phyloP scores from a whole-genome alignment of 2,113 vertebrate genomes.

The Callipepla squamata region DNA sequence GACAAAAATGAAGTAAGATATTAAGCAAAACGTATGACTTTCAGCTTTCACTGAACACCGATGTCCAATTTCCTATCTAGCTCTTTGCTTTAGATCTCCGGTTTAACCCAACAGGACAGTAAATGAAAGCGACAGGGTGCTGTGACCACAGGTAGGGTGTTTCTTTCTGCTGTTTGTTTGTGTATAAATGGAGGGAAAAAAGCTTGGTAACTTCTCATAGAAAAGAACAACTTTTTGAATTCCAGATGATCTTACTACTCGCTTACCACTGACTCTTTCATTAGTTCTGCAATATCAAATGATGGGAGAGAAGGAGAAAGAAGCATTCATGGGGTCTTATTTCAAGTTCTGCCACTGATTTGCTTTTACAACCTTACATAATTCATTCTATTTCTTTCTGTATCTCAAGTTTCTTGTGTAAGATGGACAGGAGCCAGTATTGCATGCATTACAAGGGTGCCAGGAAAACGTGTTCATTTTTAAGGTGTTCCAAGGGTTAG shows the following conservation, averaged over 20 bases:
- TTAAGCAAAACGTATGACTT: neutral
- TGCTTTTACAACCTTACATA: neutral
- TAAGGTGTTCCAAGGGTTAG: neutral
- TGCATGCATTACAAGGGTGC: neutral
- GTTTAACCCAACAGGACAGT: neutral
- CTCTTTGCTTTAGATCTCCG: neutral
- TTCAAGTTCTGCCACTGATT: constrained; percentile 1
- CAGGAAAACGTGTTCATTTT: neutral
- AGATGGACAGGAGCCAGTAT: neutral
- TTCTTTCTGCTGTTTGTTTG: neutral
- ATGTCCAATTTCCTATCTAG: neutral
- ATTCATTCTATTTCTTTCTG: neutral
- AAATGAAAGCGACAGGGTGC: neutral
- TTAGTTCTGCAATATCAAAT: neutral
- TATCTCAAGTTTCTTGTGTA: neutral
- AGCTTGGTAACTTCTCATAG: neutral
- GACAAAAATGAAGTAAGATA: neutral
- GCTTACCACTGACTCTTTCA: neutral
- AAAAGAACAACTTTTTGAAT: neutral
- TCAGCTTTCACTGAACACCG: neutral
- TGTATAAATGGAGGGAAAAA: neutral
- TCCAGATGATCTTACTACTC: neutral
- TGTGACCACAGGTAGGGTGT: neutral
- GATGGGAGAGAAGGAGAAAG: neutral
- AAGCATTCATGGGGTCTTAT: neutral